Conservation (phyloP, 1,140 invertebrate species). For the Drosophila triauraria region DNA sequence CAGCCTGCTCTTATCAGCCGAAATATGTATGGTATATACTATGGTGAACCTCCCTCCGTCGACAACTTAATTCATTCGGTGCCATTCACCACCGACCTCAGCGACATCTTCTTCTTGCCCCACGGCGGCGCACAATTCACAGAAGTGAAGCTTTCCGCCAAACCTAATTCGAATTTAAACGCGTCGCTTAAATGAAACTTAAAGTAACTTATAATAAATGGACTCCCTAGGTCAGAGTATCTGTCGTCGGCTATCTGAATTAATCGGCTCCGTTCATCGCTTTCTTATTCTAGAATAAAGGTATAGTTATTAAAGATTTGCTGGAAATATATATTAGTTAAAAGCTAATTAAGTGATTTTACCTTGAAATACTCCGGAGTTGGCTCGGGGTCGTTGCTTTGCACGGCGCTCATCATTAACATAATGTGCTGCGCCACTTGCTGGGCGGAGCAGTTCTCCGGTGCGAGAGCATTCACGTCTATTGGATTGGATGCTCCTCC, state of each 20-base stretch:
- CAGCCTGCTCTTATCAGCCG: slow-evolving; percentile 71
- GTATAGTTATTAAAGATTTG: too few species aligned
- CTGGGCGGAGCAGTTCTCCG: neutral
- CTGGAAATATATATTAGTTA: too few species aligned
- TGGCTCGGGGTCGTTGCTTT: neutral
- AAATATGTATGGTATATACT: slow-evolving; percentile 45
- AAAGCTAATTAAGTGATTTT: neutral
- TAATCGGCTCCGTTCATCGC: slow-evolving; percentile 13
- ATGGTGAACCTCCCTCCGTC: slow-evolving; percentile 24
- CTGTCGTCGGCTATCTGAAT: neutral
- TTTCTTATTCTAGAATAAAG: neutral
- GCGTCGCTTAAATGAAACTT: neutral
- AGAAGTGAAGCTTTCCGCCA: neutral
- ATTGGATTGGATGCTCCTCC: neutral
- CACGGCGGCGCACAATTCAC: slow-evolving; percentile 10
- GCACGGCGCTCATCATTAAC: neutral
- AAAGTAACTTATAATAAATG: slow-evolving; percentile 13
- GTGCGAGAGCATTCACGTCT: too few species aligned
- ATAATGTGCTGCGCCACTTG: slow-evolving; percentile 59
- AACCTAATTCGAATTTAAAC: slow-evolving; percentile 17
- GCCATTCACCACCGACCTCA: slow-evolving; percentile 55
- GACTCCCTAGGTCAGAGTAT: neutral
- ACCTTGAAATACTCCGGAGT: slow-evolving; percentile 7
- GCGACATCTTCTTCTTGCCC: slow-evolving; percentile 37
- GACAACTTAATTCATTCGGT: slow-evolving; percentile 13